Conservation (phyloP, 2,113 vertebrate species). For the Atractosteus spatula region DNA sequence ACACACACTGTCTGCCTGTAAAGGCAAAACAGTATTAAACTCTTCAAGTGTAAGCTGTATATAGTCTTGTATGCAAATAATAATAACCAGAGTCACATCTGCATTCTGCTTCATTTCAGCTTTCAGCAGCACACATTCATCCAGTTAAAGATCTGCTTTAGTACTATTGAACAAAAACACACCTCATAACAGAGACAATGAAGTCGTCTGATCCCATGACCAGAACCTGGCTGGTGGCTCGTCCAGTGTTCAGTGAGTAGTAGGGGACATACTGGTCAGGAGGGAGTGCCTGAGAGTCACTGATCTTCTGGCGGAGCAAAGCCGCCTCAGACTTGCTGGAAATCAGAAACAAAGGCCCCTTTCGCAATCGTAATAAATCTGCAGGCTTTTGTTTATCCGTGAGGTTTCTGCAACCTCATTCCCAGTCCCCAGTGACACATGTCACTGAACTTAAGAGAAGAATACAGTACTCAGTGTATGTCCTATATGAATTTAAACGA, state of each 20-base stretch:
- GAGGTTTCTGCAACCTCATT: neutral
- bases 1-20: no score
- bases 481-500: no score
- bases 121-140: neutral
- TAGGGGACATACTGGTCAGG: slow-evolving; percentile 59
- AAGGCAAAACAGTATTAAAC: no score
- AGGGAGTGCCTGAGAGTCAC: slow-evolving; percentile 72
- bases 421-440: neutral
- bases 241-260: slow-evolving; percentile 62
- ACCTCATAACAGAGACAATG: slow-evolving; percentile 92
- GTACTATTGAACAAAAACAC: slow-evolving; percentile 15
- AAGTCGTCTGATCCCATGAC: slow-evolving; percentile 94
- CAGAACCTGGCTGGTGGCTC: slow-evolving; percentile 82
- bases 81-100: no score
- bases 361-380: neutral
- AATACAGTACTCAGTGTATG: no score
- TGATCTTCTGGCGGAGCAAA: slow-evolving; percentile 80
- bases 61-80: no score
- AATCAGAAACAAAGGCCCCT: slow-evolving; percentile 18
- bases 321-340: slow-evolving; percentile 80
- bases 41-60: no score
- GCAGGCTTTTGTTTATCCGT: neutral
- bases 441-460: neutral
- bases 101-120: neutral
- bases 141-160: no score